A percentile compares a stretch with the other conserved stretches of the same genome.
Evolutionary conservation across 2,113 vertebrate genomes (phyloP).

Genomic region (Hemicordylus capensis): DNA sequence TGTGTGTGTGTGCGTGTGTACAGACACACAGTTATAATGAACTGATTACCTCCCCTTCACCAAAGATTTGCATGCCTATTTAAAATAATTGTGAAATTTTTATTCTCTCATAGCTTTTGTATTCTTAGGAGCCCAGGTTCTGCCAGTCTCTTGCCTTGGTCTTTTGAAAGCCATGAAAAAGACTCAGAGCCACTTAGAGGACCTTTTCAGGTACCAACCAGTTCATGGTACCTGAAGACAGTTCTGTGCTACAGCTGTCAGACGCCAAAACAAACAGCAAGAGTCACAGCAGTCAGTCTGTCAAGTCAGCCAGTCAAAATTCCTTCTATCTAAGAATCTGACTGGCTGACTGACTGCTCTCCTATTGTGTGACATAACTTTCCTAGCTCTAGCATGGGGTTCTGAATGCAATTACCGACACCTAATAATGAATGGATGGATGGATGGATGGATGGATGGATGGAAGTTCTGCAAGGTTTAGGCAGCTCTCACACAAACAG

Average conservation of each 20-base stretch:
- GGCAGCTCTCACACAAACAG: too few species aligned
- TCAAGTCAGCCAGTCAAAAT: too few species aligned
- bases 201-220: neutral
- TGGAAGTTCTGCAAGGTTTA: too few species aligned
- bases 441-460: too few species aligned
- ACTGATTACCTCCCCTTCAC: too few species aligned
- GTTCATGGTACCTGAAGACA: neutral
- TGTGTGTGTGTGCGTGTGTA: too few species aligned
- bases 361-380: neutral
- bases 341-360: neutral
- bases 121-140: neutral
- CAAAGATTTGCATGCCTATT: too few species aligned
- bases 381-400: neutral
- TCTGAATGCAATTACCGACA: neutral
- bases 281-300: neutral
- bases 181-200: neutral
- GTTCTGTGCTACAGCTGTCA: neutral
- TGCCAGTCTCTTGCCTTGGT: neutral
- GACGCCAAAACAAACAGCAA: neutral
- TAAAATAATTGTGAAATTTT: neutral
- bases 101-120: neutral
- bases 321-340: too few species aligned
- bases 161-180: neutral
- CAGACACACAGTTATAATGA: too few species aligned
- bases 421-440: neutral